Evolutionary conservation across 2,888 invertebrate genomes (phyloP).

Genomic region (Ectemnius cavifrons): DNA sequence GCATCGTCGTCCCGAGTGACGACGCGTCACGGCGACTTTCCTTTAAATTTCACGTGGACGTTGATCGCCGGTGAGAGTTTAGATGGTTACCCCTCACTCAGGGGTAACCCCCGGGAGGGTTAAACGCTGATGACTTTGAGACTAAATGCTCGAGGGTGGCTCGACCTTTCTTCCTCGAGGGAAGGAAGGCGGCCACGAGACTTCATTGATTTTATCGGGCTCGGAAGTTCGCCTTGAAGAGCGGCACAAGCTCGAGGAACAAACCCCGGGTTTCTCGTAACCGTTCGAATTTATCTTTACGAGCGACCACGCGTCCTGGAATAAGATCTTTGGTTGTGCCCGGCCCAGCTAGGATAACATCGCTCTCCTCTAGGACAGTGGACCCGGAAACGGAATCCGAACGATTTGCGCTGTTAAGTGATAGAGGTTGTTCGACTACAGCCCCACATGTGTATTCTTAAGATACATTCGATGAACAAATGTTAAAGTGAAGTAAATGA

Average conservation of each 20-base stretch:
- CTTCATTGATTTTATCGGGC: constrained; percentile 42
- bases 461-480: too few species aligned
- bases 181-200: constrained; percentile 10
- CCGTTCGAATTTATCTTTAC: constrained; percentile 31
- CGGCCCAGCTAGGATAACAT: too few species aligned
- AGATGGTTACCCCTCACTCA: background rate
- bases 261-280: constrained; percentile 29
- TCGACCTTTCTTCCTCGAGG: background rate
- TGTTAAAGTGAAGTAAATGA: too few species aligned
- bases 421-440: too few species aligned
- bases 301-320: constrained; percentile 4
- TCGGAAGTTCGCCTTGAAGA: background rate
- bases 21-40: constrained; percentile 34
- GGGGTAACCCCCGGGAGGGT: constrained; percentile 3
- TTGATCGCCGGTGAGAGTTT: constrained; percentile 14
- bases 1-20: too few species aligned
- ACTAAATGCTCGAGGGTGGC: constrained; percentile 18
- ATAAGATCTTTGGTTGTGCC: constrained; percentile 24
- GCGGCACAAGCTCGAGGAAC: constrained; percentile 5
- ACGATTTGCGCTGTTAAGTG: too few species aligned
- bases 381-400: too few species aligned
- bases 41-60: constrained; percentile 45
- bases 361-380: too few species aligned
- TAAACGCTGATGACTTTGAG: constrained; percentile 13
- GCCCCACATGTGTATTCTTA: too few species aligned